These are phyloP conservation scores for Pteropus alecto DNA, from an alignment of 2,113 vertebrate species.

Conservation along the genomic window DNA sequence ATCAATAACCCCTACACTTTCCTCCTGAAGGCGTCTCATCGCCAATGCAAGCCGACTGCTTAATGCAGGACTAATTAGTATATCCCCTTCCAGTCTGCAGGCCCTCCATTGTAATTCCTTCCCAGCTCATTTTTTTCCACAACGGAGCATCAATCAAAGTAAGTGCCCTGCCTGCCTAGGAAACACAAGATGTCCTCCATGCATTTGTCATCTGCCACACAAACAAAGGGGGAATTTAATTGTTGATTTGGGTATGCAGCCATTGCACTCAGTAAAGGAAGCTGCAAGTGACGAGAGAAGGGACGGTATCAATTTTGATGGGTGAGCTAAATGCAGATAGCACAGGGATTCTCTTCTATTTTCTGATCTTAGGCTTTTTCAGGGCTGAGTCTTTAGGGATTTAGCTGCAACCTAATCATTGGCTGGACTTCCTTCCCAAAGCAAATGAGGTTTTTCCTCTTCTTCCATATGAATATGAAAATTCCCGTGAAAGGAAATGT, in stretches of 20 bases:
- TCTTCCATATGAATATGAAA: slow-evolving; percentile 36
- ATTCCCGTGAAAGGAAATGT: not conserved
- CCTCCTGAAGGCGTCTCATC: slow-evolving; percentile 75
- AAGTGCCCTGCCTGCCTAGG: slow-evolving; percentile 79
- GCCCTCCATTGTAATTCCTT: slow-evolving; percentile 73
- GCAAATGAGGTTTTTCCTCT: slow-evolving; percentile 39
- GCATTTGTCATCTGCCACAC: slow-evolving; percentile 79
- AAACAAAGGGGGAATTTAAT: slow-evolving; percentile 78
- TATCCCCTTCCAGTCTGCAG: slow-evolving; percentile 73
- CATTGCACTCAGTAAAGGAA: slow-evolving; percentile 22
- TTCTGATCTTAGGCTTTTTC: not conserved
- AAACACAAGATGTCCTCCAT: slow-evolving; percentile 76
- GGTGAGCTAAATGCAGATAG: not conserved
- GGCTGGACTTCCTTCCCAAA: slow-evolving; percentile 26
- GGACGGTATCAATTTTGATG: not conserved
- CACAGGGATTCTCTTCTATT: not conserved
- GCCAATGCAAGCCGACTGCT: slow-evolving; percentile 79
- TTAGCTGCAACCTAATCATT: not conserved
- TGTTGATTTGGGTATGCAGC: slow-evolving; percentile 71
- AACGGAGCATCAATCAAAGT: slow-evolving; percentile 78
- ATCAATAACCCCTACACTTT: slow-evolving; percentile 74
- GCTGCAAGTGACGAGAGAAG: not conserved
- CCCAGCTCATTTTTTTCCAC: slow-evolving; percentile 76
- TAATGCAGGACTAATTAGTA: slow-evolving; percentile 77
- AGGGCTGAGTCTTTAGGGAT: not conserved